phyloP scores from a whole-genome alignment of 1,140 invertebrate genomes.

The Charaxes varanes region DNA sequence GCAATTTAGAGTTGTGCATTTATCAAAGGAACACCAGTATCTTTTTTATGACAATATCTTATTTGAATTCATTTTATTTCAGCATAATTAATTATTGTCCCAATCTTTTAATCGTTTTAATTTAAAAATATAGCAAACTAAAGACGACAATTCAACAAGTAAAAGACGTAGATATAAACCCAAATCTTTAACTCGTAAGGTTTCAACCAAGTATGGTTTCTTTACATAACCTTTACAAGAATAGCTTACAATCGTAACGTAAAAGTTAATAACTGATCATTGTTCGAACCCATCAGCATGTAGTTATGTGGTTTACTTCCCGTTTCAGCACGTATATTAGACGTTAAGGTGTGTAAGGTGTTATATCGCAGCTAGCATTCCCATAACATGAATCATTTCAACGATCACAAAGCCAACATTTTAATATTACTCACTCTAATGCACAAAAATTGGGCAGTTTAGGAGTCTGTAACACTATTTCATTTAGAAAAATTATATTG shows the following conservation, averaged over 20 bases:
- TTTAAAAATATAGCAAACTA: too few species aligned
- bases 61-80: too few species aligned
- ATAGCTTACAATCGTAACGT: conserved; percentile 9
- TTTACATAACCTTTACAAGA: conserved; percentile 30
- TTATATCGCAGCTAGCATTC: conserved; percentile 55
- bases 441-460: conserved; percentile 7
- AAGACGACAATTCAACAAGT: too few species aligned
- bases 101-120: too few species aligned
- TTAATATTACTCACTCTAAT: conserved; percentile 11
- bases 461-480: conserved; percentile 25
- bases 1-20: too few species aligned
- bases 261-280: conserved; percentile 16
- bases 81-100: too few species aligned
- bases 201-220: conserved; percentile 22
- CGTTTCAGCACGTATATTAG: conserved; percentile 43
- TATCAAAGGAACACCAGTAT: too few species aligned
- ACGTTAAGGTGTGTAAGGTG: conserved; percentile 40
- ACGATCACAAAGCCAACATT: conserved; percentile 25
- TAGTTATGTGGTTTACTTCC: conserved; percentile 34
- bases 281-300: conserved; percentile 9
- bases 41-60: too few species aligned
- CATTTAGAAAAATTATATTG: conserved; percentile 40
- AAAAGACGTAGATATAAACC: conserved; percentile 4
- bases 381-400: conserved; percentile 58
- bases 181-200: conserved; percentile 12